Conservation (phyloP, 2,888 invertebrate genomes). For the Periphyllus acericola region DNA sequence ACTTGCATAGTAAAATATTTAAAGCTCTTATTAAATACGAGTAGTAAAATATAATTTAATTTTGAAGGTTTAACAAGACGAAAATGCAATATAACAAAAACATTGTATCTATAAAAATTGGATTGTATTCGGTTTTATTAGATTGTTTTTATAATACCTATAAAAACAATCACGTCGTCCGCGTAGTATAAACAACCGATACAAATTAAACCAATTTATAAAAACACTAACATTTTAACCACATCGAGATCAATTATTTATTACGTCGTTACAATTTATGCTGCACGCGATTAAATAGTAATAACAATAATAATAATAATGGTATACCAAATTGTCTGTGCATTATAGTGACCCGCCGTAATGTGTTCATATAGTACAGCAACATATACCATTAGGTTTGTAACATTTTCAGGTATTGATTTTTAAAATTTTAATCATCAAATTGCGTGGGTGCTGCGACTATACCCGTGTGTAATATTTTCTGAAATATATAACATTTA, state of each 20-base stretch:
- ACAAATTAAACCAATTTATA: background rate
- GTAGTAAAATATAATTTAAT: background rate
- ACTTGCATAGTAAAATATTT: background rate
- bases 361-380: too few relatives aligned
- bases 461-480: too few relatives aligned
- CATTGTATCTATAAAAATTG: background rate
- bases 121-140: background rate
- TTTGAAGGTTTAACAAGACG: background rate
- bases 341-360: too few relatives aligned
- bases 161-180: background rate
- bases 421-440: too few relatives aligned
- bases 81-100: background rate
- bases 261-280: background rate
- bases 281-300: background rate
- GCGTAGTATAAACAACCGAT: background rate
- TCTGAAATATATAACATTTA: too few relatives aligned
- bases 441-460: too few relatives aligned
- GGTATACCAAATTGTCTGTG: background rate
- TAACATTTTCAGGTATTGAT: too few relatives aligned
- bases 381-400: too few relatives aligned
- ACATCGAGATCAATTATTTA: background rate
- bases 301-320: background rate
- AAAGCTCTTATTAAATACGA: background rate
- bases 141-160: background rate
- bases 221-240: background rate